Base-by-base conservation (phyloP, 2,797 vertebrate genomes). In the Antrozous pallidus region DNA sequence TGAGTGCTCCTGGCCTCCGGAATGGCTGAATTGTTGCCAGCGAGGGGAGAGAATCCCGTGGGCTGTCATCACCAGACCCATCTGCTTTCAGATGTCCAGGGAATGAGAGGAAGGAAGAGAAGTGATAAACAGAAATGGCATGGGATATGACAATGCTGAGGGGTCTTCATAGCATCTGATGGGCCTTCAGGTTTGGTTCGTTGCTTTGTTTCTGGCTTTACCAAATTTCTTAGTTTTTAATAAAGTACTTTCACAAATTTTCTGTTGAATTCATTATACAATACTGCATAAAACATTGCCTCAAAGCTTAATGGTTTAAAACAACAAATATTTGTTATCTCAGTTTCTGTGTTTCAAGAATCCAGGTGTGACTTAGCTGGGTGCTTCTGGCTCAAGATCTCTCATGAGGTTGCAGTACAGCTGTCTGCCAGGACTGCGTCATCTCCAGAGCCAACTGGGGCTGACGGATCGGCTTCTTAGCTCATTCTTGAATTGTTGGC, bases 151-250 rank as follows among this genome's bases (percentile, higher is more conserved):
- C 69, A 26, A 4, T 22, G 38, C 36, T 3, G 45, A 61, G 38
- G 65, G 47, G 10, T 2, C 18, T 26, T 74, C 20, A 0, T 56
- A 51, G 84, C 51, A 58, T 73, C 70, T 36, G 38, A 61, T 33
- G 38, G 22, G 16, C 65, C 14, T 71, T 49, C 49, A 33, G 16
- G 26, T 78, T 94, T 85, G 31, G 20, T 45, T 74, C 24, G 51
- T 79, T n/a, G 10, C 73, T 81, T 81, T 71, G 42, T 95, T 90
- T 67, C 85, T 74, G 38, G 65, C 38, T 81, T 93, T 95, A 82
- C 31, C 18, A 80, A 81, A 74, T 61, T 45, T 90, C 74, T 91
- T 93, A 65, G 22, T 63, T 92, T 88, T 63, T 71, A 89, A 71
- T 20, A 40, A 80, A 80, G 20, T 63, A 31, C 86, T 82, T 82